These are phyloP conservation scores for Amblyteles armatorius DNA, from an alignment of 2,888 invertebrate species.

Conservation along the genomic window DNA sequence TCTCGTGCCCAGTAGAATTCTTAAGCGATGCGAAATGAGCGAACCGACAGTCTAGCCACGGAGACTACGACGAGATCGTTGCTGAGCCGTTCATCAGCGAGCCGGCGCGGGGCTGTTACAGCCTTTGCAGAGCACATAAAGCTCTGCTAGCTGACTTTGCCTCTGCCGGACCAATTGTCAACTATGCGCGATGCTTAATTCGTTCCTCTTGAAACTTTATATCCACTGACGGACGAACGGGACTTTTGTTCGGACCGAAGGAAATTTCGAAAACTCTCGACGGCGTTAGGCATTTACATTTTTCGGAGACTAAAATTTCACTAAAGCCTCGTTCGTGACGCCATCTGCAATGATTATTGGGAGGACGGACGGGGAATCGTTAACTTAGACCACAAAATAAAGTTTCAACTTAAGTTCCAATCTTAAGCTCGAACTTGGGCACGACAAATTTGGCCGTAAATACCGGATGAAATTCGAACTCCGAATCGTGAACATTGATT, in stretches of 20 bases:
- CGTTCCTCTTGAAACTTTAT: not conserved
- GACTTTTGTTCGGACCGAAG: not conserved
- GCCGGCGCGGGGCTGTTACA: no score
- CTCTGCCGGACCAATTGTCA: no score
- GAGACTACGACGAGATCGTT: conserved; percentile 35
- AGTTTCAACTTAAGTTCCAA: no score
- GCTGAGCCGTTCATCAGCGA: conserved; percentile 28
- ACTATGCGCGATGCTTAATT: not conserved
- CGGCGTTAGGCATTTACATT: not conserved
- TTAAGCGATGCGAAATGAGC: conserved; percentile 28
- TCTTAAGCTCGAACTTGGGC: no score
- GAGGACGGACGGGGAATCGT: not conserved
- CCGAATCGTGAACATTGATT: no score
- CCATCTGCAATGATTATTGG: not conserved
- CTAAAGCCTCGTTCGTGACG: not conserved
- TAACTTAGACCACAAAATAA: not conserved
- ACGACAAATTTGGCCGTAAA: no score
- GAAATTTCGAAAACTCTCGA: not conserved
- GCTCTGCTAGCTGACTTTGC: no score
- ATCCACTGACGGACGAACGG: not conserved
- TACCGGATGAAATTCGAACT: no score
- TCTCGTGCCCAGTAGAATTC: no score
- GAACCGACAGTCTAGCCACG: conserved; percentile 31
- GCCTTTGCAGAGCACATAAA: no score
- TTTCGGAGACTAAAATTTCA: not conserved